Base-by-base conservation (phyloP, 1,140 invertebrate species). In the Conopomorpha cramerella region DNA sequence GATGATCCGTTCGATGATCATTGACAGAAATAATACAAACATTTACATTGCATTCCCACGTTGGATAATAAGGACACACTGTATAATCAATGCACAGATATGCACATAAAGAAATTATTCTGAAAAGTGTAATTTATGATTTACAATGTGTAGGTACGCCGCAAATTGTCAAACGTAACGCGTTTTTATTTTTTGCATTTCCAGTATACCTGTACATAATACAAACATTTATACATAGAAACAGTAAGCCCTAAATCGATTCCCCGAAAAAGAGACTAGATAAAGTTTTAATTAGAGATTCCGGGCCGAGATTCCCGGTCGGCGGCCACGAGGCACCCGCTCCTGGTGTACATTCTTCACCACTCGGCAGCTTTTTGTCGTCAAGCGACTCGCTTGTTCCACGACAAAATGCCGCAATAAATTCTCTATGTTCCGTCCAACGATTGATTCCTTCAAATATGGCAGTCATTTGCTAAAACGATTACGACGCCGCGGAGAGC, bases 261-360 rank as follows among this genome's bases (percentile, higher is more conserved):
- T n/a, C n/a, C n/a, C n/a, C n/a, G n/a, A n/a, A n/a, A 49, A 35
- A 36, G 54, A 35, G 55, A 50, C 58, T 68, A 68, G 64, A 67
- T 63, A 65, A 72, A 72, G 49, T 68, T 72, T 72, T 72, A 72
- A 72, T 72, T 72, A 62, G 58, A 56, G 53, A 68, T 72, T 68
- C 67, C 67, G 49, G 55, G 57, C 60, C n/a, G 60, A 45, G 59
- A 65, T 66, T 59, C 64, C 60, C 55, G 61, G 53, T n/a, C n/a
- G n/a, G n/a, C n/a, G n/a, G n/a, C n/a, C n/a, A n/a, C n/a, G n/a
- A n/a, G n/a, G 47, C 46, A 43, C 52, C 46, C 53, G 33, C 46
- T 44, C 44, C 40, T 41, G 52, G 47, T 54, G 63, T 65, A 66
- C 64, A 68, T 68, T 68, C 64, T 58, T 55, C 51, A 49, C 57